Conservation (phyloP, 2,888 invertebrate species). For the Euclidia mi region DNA sequence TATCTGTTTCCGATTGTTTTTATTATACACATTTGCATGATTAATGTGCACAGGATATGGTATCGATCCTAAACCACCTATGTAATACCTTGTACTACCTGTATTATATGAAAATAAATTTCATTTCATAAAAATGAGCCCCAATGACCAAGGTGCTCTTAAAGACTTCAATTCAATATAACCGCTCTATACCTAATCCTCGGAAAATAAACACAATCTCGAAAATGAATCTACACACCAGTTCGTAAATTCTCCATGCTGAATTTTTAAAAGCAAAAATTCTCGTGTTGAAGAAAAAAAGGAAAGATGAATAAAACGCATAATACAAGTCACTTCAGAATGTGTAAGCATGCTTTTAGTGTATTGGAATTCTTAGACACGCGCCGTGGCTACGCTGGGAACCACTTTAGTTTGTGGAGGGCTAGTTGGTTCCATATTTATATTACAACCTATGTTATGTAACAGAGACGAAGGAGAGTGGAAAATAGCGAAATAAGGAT, state of each 20-base stretch:
- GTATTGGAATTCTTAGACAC: constrained; percentile 69
- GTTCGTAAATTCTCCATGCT: constrained; percentile 16
- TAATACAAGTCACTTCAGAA: constrained; percentile 48
- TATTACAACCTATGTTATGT: background rate
- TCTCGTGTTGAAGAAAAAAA: constrained; percentile 33
- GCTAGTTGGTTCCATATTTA: constrained; percentile 56
- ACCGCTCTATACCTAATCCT: no score
- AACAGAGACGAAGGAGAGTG: no score
- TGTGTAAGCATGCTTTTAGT: constrained; percentile 69
- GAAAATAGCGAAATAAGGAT: no score
- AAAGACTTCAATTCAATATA: no score
- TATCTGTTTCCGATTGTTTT: no score
- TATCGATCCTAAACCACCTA: no score
- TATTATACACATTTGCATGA: no score
- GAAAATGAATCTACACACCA: background rate
- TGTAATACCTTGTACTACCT: no score
- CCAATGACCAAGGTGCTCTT: no score
- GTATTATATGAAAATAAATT: no score
- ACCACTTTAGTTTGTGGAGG: constrained; percentile 55
- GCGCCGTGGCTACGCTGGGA: constrained; percentile 49
- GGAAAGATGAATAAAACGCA: constrained; percentile 54
- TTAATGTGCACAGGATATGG: no score
- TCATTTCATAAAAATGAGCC: no score
- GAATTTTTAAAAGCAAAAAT: constrained; percentile 34
- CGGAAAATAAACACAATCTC: background rate